Percentiles rank a stretch among this genome's conserved stretches.
These are phyloP conservation scores for Stylophora pistillata DNA, from an alignment of 64 coral and sea anemone species.

Conservation along the genomic window DNA sequence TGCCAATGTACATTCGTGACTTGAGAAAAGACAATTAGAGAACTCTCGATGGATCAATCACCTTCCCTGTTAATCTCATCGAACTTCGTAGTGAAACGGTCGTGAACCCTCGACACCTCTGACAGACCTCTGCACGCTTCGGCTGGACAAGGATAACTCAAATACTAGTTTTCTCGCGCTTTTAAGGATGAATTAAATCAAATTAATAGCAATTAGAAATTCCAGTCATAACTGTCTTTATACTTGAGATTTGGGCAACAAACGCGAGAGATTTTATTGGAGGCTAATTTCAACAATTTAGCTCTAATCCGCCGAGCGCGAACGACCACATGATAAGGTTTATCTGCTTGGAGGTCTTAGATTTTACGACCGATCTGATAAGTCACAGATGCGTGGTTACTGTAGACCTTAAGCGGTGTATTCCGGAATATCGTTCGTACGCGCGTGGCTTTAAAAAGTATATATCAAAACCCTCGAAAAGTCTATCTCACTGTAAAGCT, in stretches of 20 bases:
- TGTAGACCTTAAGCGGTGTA: no score
- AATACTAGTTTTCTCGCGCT: neutral
- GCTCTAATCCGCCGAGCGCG: neutral
- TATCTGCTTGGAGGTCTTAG: neutral
- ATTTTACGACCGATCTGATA: neutral
- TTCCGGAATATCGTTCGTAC: no score
- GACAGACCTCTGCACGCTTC: neutral
- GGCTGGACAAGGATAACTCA: neutral
- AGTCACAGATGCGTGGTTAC: neutral
- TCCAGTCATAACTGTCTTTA: neutral
- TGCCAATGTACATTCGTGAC: constrained; percentile 8
- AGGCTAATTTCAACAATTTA: neutral
- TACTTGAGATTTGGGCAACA: neutral
- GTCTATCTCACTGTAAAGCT: no score
- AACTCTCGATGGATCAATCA: neutral
- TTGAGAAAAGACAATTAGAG: neutral
- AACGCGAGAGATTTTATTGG: neutral
- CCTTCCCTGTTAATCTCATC: neutral
- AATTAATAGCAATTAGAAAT: neutral
- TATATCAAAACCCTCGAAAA: no score
- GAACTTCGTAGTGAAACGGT: neutral
- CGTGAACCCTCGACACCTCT: neutral
- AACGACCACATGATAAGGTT: neutral
- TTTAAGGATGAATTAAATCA: neutral
- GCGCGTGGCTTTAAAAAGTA: no score